These are phyloP conservation scores for Synanthedon vespiformis DNA, from an alignment of 2,888 invertebrate species.

Conservation along the genomic window DNA sequence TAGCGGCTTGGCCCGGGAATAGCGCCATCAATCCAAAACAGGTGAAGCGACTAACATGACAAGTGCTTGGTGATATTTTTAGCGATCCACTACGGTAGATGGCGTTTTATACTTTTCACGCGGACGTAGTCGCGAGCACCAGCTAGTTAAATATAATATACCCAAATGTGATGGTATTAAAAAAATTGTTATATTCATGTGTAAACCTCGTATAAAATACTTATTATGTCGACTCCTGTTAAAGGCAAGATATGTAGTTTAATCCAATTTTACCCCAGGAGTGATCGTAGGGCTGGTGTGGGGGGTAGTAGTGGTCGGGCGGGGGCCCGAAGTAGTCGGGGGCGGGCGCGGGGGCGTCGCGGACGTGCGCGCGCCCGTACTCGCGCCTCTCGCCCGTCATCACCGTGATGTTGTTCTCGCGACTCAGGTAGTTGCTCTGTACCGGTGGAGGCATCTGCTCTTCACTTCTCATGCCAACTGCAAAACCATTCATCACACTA, in stretches of 20 bases:
- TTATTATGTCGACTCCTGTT: background rate
- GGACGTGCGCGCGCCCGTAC: slow-evolving; percentile 79
- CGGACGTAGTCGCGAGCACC: no score
- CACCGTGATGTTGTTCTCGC: slow-evolving; percentile 89
- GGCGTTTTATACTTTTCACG: no score
- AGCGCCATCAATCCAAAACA: no score
- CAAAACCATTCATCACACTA: background rate
- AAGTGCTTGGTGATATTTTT: no score
- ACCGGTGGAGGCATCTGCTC: slow-evolving; percentile 41
- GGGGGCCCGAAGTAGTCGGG: slow-evolving; percentile 33
- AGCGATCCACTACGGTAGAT: no score
- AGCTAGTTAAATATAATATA: no score
- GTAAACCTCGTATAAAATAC: no score
- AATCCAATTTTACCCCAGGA: slow-evolving; percentile 27
- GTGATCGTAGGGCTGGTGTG: slow-evolving; percentile 40
- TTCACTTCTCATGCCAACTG: slow-evolving; percentile 34
- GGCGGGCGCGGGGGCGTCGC: slow-evolving; percentile 70
- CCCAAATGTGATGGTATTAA: no score
- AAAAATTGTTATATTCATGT: no score
- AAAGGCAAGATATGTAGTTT: background rate
- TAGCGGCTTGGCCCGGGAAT: no score
- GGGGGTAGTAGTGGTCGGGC: slow-evolving; percentile 34
- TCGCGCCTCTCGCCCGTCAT: slow-evolving; percentile 93
- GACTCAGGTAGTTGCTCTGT: slow-evolving; percentile 71
- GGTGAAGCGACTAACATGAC: no score